Base-by-base conservation (phyloP, 2,797 vertebrate genomes). In the Meriones psammophilus region DNA sequence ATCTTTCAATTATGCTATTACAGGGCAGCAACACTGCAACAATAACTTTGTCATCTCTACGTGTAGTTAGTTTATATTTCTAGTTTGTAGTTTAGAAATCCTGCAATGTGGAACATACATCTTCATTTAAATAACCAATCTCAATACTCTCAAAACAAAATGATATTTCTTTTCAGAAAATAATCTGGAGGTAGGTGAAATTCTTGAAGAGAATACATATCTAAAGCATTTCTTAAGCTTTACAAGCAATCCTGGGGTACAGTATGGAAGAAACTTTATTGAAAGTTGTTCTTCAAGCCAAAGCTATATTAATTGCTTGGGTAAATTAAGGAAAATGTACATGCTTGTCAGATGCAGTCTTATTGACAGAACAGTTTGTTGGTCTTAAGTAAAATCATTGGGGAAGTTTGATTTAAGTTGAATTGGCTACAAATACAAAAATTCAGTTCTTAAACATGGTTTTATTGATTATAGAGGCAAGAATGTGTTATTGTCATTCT, bases 71-170 rank as follows among this genome's bases (percentile, higher is more conserved):
- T 89, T 92, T 93, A 64, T 77, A 39, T 92, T 92, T 97, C 69
- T 89, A 8, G 74, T 94, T 96, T 93, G 28, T 81, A 94, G 84
- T 80, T 92, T 56, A 96, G 56, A 93, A 95, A 77, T 94, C 3
- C 69, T 96, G 56, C 1, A 5, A 14, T 79, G 20, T 81, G 50
- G 73, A 54, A 30, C 6, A 24, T 28, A 42, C 58, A 89, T 93
- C 64, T 84, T 92, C 28, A 12, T 96, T 92, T 71, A 88, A 92
- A 28, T 95, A 74, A 54, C n/a, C 26, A 68, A 24, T 92, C 17
- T 58, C 0, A 17, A 50, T 94, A 88, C 17, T 39, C 36, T 50
- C 8, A 89, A 36, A 94, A 50, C 39, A 91, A 79, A 96, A 9
- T 77, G 64, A 84, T 64, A 28, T 92, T 80, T 86, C 20, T 92